phyloP scores from a whole-genome alignment of 37 sponge, comb jelly and placozoan species.

The Corticium candelabrum region DNA sequence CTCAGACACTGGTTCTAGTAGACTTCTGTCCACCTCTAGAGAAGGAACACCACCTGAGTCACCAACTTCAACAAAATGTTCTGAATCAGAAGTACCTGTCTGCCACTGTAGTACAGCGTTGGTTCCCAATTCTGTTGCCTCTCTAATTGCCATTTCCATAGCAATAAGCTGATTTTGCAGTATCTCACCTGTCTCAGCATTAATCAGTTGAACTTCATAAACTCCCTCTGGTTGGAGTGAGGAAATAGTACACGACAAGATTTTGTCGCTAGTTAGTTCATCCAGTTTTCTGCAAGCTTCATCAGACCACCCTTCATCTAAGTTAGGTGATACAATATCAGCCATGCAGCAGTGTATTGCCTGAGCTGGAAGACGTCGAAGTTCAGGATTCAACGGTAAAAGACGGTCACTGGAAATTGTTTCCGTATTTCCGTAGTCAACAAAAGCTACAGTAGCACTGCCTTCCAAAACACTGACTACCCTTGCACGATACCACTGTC shows the following conservation, averaged over 20 bases:
- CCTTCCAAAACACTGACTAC: background rate
- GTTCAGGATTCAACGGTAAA: background rate
- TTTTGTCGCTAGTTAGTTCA: background rate
- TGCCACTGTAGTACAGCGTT: too few species aligned
- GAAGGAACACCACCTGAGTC: too few species aligned
- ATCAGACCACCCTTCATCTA: background rate
- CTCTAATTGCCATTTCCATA: too few species aligned
- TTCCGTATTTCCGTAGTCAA: slow-evolving; percentile 68
- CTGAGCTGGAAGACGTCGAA: background rate
- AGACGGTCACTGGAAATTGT: background rate
- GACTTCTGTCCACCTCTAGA: too few species aligned
- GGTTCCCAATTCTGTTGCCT: too few species aligned
- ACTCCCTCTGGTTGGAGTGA: background rate
- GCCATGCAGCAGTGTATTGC: background rate
- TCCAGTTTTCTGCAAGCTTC: background rate
- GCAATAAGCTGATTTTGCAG: too few species aligned
- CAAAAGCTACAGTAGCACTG: slow-evolving; percentile 34
- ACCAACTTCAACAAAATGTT: too few species aligned
- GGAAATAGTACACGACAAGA: background rate
- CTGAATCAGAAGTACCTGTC: too few species aligned
- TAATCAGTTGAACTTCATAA: too few species aligned
- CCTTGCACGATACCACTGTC: slow-evolving; percentile 54
- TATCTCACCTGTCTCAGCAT: too few species aligned
- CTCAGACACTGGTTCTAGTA: too few species aligned
- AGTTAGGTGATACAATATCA: background rate